Evolutionary conservation across 2,888 invertebrate species (phyloP).

Genomic region (Caenorhabditis becei): DNA sequence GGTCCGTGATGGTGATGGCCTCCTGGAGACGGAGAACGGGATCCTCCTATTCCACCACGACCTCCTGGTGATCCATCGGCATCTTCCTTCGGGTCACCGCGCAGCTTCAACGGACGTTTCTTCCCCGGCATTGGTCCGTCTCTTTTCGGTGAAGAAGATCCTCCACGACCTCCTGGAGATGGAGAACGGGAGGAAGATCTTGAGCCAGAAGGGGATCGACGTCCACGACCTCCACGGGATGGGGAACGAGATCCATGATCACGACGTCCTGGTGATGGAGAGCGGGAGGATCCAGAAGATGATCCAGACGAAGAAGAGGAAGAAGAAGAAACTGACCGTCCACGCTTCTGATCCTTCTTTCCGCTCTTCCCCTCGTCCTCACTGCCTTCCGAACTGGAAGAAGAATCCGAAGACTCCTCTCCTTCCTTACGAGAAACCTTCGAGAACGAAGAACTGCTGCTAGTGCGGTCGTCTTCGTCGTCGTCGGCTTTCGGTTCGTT

Average conservation of each 20-base stretch:
- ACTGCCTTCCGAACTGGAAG: slow-evolving; percentile 29
- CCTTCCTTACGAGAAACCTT: slow-evolving; percentile 41
- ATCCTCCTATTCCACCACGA: too few species aligned
- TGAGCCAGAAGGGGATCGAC: too few species aligned
- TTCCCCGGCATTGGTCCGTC: too few species aligned
- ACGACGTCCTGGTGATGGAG: slow-evolving; percentile 33
- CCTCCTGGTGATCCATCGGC: too few species aligned
- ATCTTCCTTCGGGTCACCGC: too few species aligned
- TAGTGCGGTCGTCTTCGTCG: slow-evolving; percentile 23
- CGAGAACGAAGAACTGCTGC: slow-evolving; percentile 52
- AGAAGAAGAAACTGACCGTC: slow-evolving; percentile 43
- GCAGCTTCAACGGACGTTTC: too few species aligned
- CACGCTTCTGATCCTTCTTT: slow-evolving; percentile 30
- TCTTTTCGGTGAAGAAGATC: too few species aligned
- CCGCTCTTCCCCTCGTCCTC: slow-evolving; percentile 17
- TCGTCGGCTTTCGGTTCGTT: slow-evolving; percentile 12
- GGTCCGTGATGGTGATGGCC: slow-evolving; percentile 11
- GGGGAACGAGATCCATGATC: slow-evolving; percentile 29
- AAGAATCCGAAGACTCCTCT: slow-evolving; percentile 34
- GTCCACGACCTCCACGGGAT: slow-evolving; percentile 10
- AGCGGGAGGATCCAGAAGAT: slow-evolving; percentile 29
- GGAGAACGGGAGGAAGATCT: too few species aligned
- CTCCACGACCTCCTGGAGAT: too few species aligned
- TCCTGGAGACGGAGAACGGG: slow-evolving; percentile 7
- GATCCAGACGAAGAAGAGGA: slow-evolving; percentile 39